Conservation (phyloP, 2,888 invertebrate genomes). For the Cantharis rufa region DNA sequence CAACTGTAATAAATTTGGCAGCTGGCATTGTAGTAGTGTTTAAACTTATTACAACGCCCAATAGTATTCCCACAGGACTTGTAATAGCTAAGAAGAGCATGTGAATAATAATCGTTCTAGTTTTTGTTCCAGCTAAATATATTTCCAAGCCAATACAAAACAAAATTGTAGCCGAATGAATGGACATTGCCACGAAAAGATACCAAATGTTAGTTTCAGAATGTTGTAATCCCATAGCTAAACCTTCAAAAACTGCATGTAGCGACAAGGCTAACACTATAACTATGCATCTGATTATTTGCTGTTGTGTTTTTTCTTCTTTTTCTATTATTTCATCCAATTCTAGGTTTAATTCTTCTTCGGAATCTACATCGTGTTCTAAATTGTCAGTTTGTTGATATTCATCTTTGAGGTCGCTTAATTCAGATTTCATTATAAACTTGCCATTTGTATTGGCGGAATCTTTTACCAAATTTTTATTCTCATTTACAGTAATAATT, state of each 20-base stretch:
- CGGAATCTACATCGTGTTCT: slow-evolving; percentile 6
- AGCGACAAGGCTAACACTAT: slow-evolving; percentile 70
- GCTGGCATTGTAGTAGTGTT: slow-evolving; percentile 48
- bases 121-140: slow-evolving; percentile 48
- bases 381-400: slow-evolving; percentile 14
- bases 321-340: slow-evolving; percentile 40
- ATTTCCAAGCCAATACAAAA: slow-evolving; percentile 81
- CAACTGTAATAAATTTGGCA: slow-evolving; percentile 37
- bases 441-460: neutral
- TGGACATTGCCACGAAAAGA: slow-evolving; percentile 69
- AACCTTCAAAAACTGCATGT: slow-evolving; percentile 78
- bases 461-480: neutral
- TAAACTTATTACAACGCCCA: slow-evolving; percentile 56
- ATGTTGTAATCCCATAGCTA: slow-evolving; percentile 79
- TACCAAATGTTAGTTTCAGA: slow-evolving; percentile 66
- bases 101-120: slow-evolving; percentile 52
- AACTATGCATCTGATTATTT: slow-evolving; percentile 53
- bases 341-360: slow-evolving; percentile 29
- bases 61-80: slow-evolving; percentile 58
- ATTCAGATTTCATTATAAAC: neutral
- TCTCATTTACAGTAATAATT: neutral
- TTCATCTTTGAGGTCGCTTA: neutral
- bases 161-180: slow-evolving; percentile 82
- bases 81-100: slow-evolving; percentile 57
- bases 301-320: slow-evolving; percentile 45